Percentiles rank a stretch among this genome's conserved stretches.
phyloP scores from a whole-genome alignment of 2,888 invertebrate genomes.

The Acanthosoma haemorrhoidale region DNA sequence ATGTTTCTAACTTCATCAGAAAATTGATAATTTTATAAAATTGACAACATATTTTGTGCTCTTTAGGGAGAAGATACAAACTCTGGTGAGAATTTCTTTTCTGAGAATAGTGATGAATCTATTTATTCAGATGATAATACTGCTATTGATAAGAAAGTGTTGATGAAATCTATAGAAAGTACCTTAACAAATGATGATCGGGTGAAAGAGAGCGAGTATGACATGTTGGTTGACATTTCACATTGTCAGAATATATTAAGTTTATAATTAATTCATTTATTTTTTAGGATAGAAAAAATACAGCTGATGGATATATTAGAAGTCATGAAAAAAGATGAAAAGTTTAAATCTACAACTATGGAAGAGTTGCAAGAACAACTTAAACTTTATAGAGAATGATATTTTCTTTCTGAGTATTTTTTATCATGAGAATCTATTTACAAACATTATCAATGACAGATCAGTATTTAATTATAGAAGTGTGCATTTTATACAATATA shows the following conservation, averaged over 20 bases:
- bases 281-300: conserved; percentile 22
- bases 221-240: no score
- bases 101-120: background rate
- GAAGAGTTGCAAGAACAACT: conserved; percentile 26
- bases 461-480: no score
- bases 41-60: background rate
- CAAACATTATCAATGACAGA: no score
- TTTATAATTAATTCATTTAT: no score
- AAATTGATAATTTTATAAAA: background rate
- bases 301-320: conserved; percentile 17
- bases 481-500: no score
- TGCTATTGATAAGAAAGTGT: background rate
- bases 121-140: background rate
- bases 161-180: background rate
- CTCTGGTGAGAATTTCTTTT: background rate
- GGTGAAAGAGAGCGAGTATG: conserved; percentile 10
- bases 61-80: background rate
- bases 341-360: conserved; percentile 8
- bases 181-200: background rate
- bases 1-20: no score
- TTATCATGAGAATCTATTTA: no score
- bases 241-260: no score
- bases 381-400: conserved; percentile 16
- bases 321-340: conserved; percentile 18
- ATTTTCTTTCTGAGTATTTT: background rate